Base-by-base conservation (phyloP, 2,113 vertebrate genomes). In the Pampusana beccarii region DNA sequence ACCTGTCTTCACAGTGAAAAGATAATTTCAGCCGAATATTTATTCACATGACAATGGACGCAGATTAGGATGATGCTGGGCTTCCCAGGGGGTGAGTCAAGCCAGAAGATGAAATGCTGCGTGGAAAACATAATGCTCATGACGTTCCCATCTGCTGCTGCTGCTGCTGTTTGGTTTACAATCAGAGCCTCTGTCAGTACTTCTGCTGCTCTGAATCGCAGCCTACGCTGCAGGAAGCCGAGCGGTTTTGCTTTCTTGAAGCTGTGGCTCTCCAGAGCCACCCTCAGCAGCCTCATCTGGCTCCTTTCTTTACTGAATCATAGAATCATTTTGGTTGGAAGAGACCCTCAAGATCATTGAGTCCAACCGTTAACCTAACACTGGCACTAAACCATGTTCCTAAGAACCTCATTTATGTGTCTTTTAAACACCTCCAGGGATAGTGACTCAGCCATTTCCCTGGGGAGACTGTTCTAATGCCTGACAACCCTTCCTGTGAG, bases 211-310 rank as follows among this genome's bases (percentile, higher is more conserved):
- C 66, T 1, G 3, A 40, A 83, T 71, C 1, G 1, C 18, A 78
- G 38, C 13, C 4, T 12, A 0, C 65, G 33, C 60, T 78, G 48
- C 0, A 1, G 56, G 48, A 80, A 89, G 51, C 38, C 48, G 50
- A 67, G 50, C 3, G 29, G 24, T 36, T 88, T 64, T 67, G 51
- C 28, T 74, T 66, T 74, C 44, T 53, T 13, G 17, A 80, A 93
- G 19, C 53, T 38, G 56, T 38, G 29, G 48, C 48, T 64, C 91
- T 81, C 40, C 51, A 87, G 65, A 78, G 24, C 19, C 48, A 31
- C 53, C 11, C 19, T 88, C 70, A 62, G 53, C 36, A 95, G 58
- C 71, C 57, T 91, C 84, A 79, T 21, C 48, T 90, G 78, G 29
- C 66, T 82, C 73, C 69, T 92, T 21, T 44, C 66, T 84, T 36